A percentile compares a stretch with the other conserved stretches of the same genome.
These are phyloP conservation scores for Etheostoma cragini DNA, from an alignment of 2,113 vertebrate genomes.

Conservation along the genomic window DNA sequence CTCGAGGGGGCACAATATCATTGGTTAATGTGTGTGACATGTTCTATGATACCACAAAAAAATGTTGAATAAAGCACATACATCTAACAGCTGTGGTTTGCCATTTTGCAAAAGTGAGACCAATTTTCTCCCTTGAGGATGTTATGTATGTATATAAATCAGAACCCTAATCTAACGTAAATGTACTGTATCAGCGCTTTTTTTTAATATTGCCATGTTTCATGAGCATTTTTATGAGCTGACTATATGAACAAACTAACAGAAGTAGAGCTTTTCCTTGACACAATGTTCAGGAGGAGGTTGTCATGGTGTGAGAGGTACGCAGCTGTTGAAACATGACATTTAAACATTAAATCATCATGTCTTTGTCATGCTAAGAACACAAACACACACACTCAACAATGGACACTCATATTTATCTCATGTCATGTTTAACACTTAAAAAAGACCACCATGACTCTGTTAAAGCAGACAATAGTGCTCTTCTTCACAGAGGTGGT, in stretches of 20 bases:
- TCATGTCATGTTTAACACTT: neutral
- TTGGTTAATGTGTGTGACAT: neutral
- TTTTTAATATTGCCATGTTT: neutral
- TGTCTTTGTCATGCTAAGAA: neutral
- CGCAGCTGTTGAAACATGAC: slow-evolving; percentile 1
- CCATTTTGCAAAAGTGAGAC: neutral
- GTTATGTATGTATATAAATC: neutral
- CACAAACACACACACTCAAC: slow-evolving; percentile 3
- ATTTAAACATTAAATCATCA: slow-evolving; percentile 6
- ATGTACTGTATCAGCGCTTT: neutral
- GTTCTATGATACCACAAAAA: neutral
- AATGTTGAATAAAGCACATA: neutral
- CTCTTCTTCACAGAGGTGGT: neutral
- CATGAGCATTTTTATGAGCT: no score
- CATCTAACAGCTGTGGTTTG: neutral
- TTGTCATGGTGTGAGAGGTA: neutral
- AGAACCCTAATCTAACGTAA: neutral
- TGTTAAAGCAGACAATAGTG: slow-evolving; percentile 23
- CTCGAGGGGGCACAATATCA: slow-evolving; percentile 22
- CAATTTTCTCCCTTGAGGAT: neutral
- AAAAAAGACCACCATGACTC: neutral
- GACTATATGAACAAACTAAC: neutral
- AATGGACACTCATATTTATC: no score
- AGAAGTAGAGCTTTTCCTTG: neutral
- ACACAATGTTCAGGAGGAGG: neutral